A percentile compares a stretch with the other conserved stretches of the same genome.
phyloP scores from a whole-genome alignment of 2,888 invertebrate genomes.

The Malachius bipustulatus region DNA sequence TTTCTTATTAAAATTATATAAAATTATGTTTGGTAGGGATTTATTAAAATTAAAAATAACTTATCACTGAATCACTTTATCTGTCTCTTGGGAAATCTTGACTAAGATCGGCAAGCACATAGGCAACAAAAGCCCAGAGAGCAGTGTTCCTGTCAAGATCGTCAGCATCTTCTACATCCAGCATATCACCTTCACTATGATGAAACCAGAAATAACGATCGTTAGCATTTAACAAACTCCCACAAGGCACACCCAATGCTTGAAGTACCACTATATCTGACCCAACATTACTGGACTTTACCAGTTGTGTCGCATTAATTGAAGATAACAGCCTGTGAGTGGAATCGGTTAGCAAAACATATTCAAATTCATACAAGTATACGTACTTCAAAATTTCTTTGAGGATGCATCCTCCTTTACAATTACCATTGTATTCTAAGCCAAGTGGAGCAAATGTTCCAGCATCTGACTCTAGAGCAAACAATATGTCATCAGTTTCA shows the following conservation, averaged over 20 bases:
- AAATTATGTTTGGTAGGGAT: too few relatives aligned
- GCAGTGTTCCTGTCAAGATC: conserved; percentile 59
- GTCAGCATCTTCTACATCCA: conserved; percentile 55
- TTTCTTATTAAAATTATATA: too few relatives aligned
- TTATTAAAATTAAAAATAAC: too few relatives aligned
- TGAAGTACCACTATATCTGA: conserved; percentile 54
- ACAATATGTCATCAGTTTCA: conserved; percentile 50
- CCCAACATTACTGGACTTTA: conserved; percentile 41
- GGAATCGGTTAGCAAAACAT: too few relatives aligned
- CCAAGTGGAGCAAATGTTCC: conserved; percentile 69
- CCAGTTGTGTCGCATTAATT: conserved; percentile 50
- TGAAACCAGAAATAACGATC: conserved; percentile 61
- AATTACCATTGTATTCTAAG: conserved; percentile 49
- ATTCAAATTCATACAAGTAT: neutral
- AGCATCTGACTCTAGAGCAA: conserved; percentile 73
- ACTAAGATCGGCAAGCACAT: conserved; percentile 59
- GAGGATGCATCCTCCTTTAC: conserved; percentile 52
- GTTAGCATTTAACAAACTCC: conserved; percentile 50
- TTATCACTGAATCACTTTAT: too few relatives aligned
- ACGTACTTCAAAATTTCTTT: conserved; percentile 51
- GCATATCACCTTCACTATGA: conserved; percentile 64
- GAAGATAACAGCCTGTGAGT: conserved; percentile 43
- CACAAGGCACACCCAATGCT: conserved; percentile 52
- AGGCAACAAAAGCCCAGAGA: conserved; percentile 61
- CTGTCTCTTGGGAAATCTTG: conserved; percentile 45